phyloP scores from a whole-genome alignment of 2,113 vertebrate species.

The Enhydra lutris region DNA sequence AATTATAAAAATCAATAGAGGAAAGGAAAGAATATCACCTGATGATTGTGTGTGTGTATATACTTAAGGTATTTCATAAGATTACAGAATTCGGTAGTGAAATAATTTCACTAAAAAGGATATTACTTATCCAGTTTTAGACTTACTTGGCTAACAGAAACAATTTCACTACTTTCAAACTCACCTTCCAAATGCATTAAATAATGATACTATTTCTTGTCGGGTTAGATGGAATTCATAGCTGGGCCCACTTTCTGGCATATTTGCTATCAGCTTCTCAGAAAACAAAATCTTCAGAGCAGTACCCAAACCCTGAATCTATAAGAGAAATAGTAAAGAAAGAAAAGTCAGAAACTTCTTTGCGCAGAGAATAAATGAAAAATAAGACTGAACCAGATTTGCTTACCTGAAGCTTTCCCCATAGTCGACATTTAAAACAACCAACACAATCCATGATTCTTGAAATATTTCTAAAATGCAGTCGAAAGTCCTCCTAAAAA shows the following conservation, averaged over 20 bases:
- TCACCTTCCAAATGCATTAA: constrained; percentile 96
- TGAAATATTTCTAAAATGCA: constrained; percentile 95
- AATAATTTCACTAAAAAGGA: constrained; percentile 19
- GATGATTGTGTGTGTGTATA: background rate
- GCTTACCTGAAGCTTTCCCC: constrained; percentile 95
- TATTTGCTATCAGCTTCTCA: constrained; percentile 89
- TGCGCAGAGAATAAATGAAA: background rate
- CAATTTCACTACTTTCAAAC: constrained; percentile 43
- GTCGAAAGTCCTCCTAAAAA: constrained; percentile 90
- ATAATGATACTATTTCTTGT: constrained; percentile 93
- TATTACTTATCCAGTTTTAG: constrained; percentile 31
- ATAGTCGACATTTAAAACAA: constrained; percentile 95
- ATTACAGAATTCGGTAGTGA: background rate
- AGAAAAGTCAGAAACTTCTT: background rate
- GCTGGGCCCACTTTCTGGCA: constrained; percentile 84
- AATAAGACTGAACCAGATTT: background rate
- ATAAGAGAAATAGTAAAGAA: constrained; percentile 22
- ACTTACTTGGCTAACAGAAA: constrained; percentile 48
- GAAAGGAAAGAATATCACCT: constrained; percentile 4
- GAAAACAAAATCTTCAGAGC: constrained; percentile 95
- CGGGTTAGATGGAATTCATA: constrained; percentile 91
- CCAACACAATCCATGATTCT: constrained; percentile 97
- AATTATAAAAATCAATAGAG: constrained; percentile 32
- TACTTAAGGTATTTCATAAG: background rate
- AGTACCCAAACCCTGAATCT: constrained; percentile 96